Evolutionary conservation across 2,888 invertebrate species (phyloP).

Genomic region (Liopterus haemorrhoidalis): DNA sequence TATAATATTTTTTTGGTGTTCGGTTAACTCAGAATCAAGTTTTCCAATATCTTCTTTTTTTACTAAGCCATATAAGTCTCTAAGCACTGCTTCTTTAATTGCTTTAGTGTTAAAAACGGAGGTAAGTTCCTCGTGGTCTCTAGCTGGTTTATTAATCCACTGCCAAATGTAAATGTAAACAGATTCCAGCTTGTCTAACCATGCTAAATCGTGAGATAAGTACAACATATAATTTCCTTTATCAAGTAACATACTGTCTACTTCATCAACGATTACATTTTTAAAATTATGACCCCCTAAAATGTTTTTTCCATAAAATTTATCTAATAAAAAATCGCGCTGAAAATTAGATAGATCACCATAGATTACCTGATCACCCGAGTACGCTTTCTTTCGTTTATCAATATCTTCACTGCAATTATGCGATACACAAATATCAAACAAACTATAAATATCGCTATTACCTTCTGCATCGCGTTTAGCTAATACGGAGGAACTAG

Average conservation of each 20-base stretch:
- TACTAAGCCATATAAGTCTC: slow-evolving; percentile 29
- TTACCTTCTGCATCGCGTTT: slow-evolving; percentile 33
- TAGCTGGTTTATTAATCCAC: slow-evolving; percentile 21
- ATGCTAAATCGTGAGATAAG: slow-evolving; percentile 40
- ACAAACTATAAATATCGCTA: slow-evolving; percentile 32
- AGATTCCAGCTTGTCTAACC: slow-evolving; percentile 39
- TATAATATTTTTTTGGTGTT: no score
- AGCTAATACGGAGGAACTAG: slow-evolving; percentile 39
- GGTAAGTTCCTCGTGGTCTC: slow-evolving; percentile 25
- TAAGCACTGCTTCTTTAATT: slow-evolving; percentile 28
- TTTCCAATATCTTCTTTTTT: slow-evolving; percentile 30
- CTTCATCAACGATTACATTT: slow-evolving; percentile 43
- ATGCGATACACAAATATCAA: slow-evolving; percentile 35
- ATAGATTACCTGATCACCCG: slow-evolving; percentile 36
- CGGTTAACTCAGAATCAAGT: slow-evolving; percentile 19
- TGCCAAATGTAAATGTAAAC: slow-evolving; percentile 39
- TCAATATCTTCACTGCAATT: slow-evolving; percentile 34
- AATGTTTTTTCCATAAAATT: slow-evolving; percentile 38
- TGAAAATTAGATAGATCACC: slow-evolving; percentile 40
- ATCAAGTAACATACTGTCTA: slow-evolving; percentile 45
- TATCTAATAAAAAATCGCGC: slow-evolving; percentile 37
- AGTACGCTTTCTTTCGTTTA: slow-evolving; percentile 32
- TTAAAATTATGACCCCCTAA: slow-evolving; percentile 34
- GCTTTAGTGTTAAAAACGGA: no score
- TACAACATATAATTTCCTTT: slow-evolving; percentile 42